Percentiles rank a stretch among this genome's conserved stretches.
Evolutionary conservation across 1,140 invertebrate species (phyloP).

Genomic region (Samia ricini): DNA sequence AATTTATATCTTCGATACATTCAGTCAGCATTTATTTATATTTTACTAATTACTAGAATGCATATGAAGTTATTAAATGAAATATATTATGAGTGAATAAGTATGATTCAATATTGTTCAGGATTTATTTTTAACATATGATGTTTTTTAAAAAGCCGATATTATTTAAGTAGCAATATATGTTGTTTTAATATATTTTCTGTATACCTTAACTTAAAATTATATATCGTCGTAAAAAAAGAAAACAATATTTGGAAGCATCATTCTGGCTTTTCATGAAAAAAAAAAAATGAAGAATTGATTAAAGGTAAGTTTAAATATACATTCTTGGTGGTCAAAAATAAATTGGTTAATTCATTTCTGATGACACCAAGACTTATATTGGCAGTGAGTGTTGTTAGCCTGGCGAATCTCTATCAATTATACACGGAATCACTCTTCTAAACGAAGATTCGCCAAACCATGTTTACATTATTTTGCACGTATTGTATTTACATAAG

Average conservation of each 20-base stretch:
- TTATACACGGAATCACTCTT: conserved; percentile 63
- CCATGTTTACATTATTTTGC: not conserved
- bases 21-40: too few relatives aligned
- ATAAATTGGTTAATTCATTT: conserved; percentile 13
- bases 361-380: conserved; percentile 30
- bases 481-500: not conserved
- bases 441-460: conserved; percentile 37
- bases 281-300: not conserved
- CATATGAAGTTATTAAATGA: too few relatives aligned
- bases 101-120: too few relatives aligned
- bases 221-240: too few relatives aligned
- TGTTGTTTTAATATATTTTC: not conserved
- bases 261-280: not conserved
- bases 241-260: not conserved
- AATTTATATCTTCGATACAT: too few relatives aligned
- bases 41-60: too few relatives aligned
- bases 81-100: too few relatives aligned
- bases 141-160: too few relatives aligned
- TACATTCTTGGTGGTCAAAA: not conserved
- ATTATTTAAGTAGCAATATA: too few relatives aligned
- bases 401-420: conserved; percentile 25
- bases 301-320: not conserved
- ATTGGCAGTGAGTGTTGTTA: conserved; percentile 41
- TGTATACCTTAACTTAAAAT: too few relatives aligned
- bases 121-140: too few relatives aligned